These are phyloP conservation scores for Bemisia tabaci DNA, from an alignment of 1,140 invertebrate genomes.

Conservation along the genomic window DNA sequence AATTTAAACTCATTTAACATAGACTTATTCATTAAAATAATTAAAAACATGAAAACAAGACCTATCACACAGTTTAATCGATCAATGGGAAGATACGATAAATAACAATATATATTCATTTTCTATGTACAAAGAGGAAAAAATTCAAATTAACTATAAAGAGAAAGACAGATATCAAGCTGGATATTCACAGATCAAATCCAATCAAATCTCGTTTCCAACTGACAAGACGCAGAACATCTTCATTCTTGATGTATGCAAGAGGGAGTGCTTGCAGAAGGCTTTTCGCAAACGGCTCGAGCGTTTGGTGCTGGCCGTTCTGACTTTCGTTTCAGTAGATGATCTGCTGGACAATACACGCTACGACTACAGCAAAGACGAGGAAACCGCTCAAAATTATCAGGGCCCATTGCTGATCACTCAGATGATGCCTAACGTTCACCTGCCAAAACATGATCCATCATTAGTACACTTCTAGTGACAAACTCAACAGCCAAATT, in stretches of 20 bases:
- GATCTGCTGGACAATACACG: slow-evolving; percentile 38
- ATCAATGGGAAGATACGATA: not conserved
- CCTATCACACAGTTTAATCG: not conserved
- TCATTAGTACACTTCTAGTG: not conserved
- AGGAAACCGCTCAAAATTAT: slow-evolving; percentile 45
- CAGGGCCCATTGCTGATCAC: slow-evolving; percentile 47
- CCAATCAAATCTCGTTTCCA: too few relatives aligned
- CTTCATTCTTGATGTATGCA: too few relatives aligned
- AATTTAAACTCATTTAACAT: not conserved
- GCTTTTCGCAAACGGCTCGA: too few relatives aligned
- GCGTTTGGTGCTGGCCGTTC: too few relatives aligned
- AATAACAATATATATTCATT: not conserved
- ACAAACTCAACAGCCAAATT: too few relatives aligned
- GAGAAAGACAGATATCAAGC: slow-evolving; percentile 18
- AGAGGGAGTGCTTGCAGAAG: not conserved
- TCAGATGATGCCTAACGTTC: slow-evolving; percentile 35
- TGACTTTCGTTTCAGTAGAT: slow-evolving; percentile 32
- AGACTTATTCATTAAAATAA: not conserved
- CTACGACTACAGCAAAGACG: slow-evolving; percentile 45
- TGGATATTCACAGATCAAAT: too few relatives aligned
- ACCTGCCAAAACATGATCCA: slow-evolving; percentile 17
- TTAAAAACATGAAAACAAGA: not conserved
- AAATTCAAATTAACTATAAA: not conserved
- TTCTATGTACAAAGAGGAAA: not conserved
- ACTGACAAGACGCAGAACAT: too few relatives aligned